Conservation (phyloP, 2,797 vertebrate genomes). For the Sebastes hubbsi region DNA sequence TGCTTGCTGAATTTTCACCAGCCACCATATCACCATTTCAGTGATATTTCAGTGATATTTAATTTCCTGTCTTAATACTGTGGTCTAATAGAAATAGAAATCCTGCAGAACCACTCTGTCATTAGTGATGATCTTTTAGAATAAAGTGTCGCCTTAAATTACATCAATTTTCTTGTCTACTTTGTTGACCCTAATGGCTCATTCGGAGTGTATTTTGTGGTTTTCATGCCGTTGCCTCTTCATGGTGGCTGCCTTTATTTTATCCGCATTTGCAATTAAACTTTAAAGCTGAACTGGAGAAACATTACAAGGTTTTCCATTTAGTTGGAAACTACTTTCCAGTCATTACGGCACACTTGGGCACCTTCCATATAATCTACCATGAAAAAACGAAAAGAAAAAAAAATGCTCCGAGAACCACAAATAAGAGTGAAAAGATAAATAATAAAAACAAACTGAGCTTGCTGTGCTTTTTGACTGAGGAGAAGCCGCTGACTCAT, state of each 20-base stretch:
- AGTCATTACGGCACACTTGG: conserved; percentile 32
- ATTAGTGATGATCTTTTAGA: conserved; percentile 13
- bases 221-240: conserved; percentile 22
- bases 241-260: conserved; percentile 47
- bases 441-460: conserved; percentile 31
- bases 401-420: not conserved
- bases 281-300: conserved; percentile 36
- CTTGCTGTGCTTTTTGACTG: conserved; percentile 1
- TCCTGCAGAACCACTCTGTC: not conserved
- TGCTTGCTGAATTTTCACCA: not conserved
- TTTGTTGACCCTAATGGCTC: conserved; percentile 28
- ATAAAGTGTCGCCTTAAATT: conserved; percentile 25
- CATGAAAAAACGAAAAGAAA: conserved; percentile 7
- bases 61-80: not conserved
- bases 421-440: conserved; percentile 14
- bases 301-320: conserved; percentile 39
- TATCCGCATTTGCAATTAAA: conserved; percentile 55
- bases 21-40: not conserved
- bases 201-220: conserved; percentile 11
- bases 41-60: conserved; percentile 14
- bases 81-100: not conserved
- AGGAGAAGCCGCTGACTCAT: not conserved
- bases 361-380: conserved; percentile 26
- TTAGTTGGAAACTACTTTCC: conserved; percentile 34
- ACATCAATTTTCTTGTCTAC: conserved; percentile 33